These are phyloP conservation scores for Tethea ocularis DNA, from an alignment of 2,888 invertebrate species.

Conservation along the genomic window DNA sequence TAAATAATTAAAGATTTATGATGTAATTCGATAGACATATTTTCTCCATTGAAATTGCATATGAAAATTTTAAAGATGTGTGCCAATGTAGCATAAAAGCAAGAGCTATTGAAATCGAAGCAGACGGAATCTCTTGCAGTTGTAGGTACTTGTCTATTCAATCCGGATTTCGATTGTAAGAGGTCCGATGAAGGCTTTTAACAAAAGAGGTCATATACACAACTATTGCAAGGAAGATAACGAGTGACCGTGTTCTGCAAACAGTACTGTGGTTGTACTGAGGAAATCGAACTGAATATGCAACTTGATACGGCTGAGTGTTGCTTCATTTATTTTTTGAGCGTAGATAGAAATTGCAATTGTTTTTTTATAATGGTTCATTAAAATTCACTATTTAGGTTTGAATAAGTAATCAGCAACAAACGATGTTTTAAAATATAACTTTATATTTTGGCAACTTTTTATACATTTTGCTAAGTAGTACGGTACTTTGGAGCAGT, in stretches of 20 bases:
- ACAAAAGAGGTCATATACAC: slow-evolving; percentile 42
- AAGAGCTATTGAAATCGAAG: background rate
- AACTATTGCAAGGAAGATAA: slow-evolving; percentile 39
- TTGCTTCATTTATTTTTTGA: background rate
- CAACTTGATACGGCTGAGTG: slow-evolving; percentile 11
- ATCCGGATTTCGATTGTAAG: slow-evolving; percentile 14
- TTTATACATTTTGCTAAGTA: too few relatives aligned
- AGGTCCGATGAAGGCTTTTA: slow-evolving; percentile 27
- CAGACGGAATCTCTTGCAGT: background rate
- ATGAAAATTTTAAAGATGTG: background rate
- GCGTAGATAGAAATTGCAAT: background rate
- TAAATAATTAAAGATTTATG: too few relatives aligned
- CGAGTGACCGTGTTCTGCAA: slow-evolving; percentile 45
- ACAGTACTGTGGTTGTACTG: slow-evolving; percentile 34
- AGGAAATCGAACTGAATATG: slow-evolving; percentile 18
- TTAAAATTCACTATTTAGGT: too few relatives aligned
- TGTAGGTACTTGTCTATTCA: slow-evolving; percentile 8
- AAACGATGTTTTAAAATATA: too few relatives aligned
- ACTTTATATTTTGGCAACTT: too few relatives aligned
- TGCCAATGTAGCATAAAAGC: background rate
- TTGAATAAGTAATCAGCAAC: too few relatives aligned
- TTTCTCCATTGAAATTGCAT: background rate
- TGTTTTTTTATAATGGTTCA: background rate
- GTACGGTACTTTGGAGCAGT: too few relatives aligned
- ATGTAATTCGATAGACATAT: background rate